phyloP scores from a whole-genome alignment of 2,797 vertebrate genomes.

The Typhlichthys eigenmanni region DNA sequence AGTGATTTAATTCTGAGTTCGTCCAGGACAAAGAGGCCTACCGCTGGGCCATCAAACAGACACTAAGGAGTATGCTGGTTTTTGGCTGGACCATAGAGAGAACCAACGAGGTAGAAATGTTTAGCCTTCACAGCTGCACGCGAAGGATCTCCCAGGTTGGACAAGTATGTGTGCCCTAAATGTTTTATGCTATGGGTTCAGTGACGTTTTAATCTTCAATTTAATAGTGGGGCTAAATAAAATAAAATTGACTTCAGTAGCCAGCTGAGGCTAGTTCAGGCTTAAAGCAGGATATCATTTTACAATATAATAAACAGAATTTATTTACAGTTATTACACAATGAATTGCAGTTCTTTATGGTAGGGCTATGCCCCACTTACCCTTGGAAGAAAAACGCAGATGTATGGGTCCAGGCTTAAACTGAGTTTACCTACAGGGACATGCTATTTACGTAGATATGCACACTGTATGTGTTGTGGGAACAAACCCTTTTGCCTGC shows the following conservation, averaged over 20 bases:
- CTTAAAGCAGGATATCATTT: too few species aligned
- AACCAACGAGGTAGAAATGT: conserved; percentile 85
- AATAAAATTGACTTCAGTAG: too few species aligned
- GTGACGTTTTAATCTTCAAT: too few species aligned
- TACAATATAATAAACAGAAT: too few species aligned
- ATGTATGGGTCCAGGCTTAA: too few species aligned
- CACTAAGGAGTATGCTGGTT: conserved; percentile 90
- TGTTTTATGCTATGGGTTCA: neutral
- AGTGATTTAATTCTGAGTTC: conserved; percentile 4
- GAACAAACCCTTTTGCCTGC: conserved; percentile 14
- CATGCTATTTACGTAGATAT: neutral
- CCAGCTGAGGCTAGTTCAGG: too few species aligned
- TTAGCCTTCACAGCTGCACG: conserved; percentile 78
- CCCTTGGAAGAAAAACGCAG: too few species aligned
- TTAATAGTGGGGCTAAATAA: too few species aligned
- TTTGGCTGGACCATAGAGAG: conserved; percentile 93
- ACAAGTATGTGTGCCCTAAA: conserved; percentile 73
- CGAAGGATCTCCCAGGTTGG: conserved; percentile 89
- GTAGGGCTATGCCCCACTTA: too few species aligned
- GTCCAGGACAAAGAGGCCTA: conserved; percentile 93
- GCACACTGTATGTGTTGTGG: neutral
- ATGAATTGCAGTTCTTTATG: too few species aligned
- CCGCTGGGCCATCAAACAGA: conserved; percentile 92
- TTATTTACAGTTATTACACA: too few species aligned
- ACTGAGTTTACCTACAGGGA: too few species aligned